These are phyloP conservation scores for Protobothrops flavoviridis DNA, from an alignment of 2,113 vertebrate genomes.

Conservation along the genomic window DNA sequence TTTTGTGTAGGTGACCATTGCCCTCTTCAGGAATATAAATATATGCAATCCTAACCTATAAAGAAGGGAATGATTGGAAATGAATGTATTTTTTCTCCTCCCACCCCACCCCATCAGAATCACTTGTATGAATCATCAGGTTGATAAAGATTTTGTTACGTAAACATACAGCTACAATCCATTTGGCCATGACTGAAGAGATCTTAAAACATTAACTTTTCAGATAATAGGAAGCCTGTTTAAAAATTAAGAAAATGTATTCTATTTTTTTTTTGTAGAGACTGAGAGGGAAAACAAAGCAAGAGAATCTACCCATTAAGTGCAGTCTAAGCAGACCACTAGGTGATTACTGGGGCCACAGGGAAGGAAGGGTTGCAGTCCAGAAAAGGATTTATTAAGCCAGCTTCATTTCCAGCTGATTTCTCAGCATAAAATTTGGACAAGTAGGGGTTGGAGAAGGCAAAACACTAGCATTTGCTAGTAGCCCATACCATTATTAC, in stretches of 20 bases:
- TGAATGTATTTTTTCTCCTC: neutral
- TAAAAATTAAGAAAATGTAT: neutral
- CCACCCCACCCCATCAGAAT: neutral
- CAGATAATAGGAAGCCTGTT: neutral
- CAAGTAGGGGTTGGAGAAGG: neutral
- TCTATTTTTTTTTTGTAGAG: neutral
- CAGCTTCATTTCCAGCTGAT: neutral
- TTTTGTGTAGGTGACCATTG: neutral
- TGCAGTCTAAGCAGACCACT: no score
- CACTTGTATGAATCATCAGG: no score
- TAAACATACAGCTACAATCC: no score
- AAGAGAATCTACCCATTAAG: no score
- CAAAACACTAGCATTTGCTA: neutral
- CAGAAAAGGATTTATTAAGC: no score
- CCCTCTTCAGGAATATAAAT: neutral
- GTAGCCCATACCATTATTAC: conserved; percentile 42
- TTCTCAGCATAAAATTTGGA: conserved; percentile 24
- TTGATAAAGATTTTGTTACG: no score
- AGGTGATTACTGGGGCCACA: no score
- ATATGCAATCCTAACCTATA: neutral
- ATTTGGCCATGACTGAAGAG: no score
- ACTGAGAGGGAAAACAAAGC: no score
- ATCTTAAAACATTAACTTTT: no score
- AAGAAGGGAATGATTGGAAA: neutral
- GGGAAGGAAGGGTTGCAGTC: no score